Conservation (phyloP, 2,113 vertebrate genomes). For the Rhynchomys soricoides region DNA sequence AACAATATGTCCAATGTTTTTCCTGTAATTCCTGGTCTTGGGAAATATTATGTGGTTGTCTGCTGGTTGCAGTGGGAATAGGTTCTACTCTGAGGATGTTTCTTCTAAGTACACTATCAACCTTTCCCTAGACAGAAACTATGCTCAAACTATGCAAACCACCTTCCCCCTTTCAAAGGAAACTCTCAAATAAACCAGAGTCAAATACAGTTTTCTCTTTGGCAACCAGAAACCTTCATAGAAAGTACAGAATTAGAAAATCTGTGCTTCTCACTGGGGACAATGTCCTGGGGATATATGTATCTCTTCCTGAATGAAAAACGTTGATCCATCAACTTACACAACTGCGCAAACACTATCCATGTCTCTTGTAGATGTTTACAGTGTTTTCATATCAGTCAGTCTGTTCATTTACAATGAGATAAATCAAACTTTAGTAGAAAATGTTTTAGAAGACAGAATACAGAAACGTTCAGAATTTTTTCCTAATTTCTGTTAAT, state of each 20-base stretch:
- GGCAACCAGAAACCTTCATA: background rate
- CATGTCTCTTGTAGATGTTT: background rate
- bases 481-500: background rate
- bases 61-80: accelerated
- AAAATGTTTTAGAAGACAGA: background rate
- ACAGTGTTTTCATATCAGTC: background rate
- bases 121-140: background rate
- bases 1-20: background rate
- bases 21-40: background rate
- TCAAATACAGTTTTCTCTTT: background rate
- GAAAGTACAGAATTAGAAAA: background rate
- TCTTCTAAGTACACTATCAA: accelerated
- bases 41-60: background rate
- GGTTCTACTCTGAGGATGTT: background rate
- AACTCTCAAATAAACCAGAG: background rate
- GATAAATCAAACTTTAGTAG: background rate
- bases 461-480: background rate
- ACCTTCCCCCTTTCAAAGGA: background rate
- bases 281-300: background rate
- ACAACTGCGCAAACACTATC: background rate
- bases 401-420: background rate
- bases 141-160: background rate
- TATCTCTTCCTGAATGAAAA: constrained; percentile 10
- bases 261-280: background rate
- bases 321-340: background rate